phyloP scores from a whole-genome alignment of 2,888 invertebrate genomes.

The Salpingus planirostris region DNA sequence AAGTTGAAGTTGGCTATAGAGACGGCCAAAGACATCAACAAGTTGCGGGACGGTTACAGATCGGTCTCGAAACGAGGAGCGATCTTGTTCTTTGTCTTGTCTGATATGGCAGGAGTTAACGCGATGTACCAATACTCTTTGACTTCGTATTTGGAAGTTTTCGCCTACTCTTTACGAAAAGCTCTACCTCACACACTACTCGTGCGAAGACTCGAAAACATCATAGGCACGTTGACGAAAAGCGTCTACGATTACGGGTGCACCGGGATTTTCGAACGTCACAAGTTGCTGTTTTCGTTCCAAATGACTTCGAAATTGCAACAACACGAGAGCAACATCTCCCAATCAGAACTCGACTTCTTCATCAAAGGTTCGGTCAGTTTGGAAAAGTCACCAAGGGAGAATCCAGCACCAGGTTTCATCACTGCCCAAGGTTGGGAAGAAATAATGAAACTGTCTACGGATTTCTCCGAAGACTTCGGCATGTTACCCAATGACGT shows the following conservation, averaged over 20 bases:
- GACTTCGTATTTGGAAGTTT: conserved; percentile 76
- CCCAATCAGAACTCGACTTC: conserved; percentile 72
- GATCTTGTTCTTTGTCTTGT: conserved; percentile 80
- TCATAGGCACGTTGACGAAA: conserved; percentile 75
- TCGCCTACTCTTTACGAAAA: conserved; percentile 69
- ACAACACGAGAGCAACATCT: conserved; percentile 55
- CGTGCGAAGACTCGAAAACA: conserved; percentile 64
- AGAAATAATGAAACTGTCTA: conserved; percentile 64
- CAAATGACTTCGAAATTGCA: conserved; percentile 82
- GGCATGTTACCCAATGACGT: conserved; percentile 55
- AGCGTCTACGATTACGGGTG: conserved; percentile 89
- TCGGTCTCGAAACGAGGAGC: conserved; percentile 81
- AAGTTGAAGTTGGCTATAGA: conserved; percentile 68
- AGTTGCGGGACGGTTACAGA: conserved; percentile 74
- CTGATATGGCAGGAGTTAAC: conserved; percentile 83
- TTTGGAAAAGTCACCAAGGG: conserved; percentile 60
- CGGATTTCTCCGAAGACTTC: conserved; percentile 61
- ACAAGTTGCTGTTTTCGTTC: conserved; percentile 84
- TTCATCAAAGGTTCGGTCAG: conserved; percentile 70
- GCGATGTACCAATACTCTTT: conserved; percentile 91
- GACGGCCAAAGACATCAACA: conserved; percentile 75
- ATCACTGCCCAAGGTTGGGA: conserved; percentile 72
- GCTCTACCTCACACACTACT: conserved; percentile 76
- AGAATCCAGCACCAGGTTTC: conserved; percentile 61
- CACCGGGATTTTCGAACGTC: conserved; percentile 84